Evolutionary conservation across 92 coral and sea anemone genomes (phyloP).

Genomic region (Ricordea florida): DNA sequence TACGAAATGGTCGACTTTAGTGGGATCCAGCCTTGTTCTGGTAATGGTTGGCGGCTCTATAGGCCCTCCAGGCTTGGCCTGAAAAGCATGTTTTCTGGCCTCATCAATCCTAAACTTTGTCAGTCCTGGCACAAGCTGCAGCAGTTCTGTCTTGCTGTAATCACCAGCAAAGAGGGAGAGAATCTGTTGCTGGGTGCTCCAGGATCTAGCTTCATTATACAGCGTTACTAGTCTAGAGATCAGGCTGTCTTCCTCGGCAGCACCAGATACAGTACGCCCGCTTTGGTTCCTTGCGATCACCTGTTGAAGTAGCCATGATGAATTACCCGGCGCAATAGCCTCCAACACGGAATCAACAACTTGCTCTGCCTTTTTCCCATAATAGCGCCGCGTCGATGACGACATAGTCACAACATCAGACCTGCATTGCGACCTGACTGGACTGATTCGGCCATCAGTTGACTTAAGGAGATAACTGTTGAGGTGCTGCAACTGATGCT

Average conservation of each 20-base stretch:
- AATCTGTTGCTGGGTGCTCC: conserved; percentile 34
- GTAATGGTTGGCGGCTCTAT: conserved; percentile 19
- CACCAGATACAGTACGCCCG: not conserved
- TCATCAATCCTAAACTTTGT: conserved; percentile 45
- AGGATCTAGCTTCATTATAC: conserved; percentile 26
- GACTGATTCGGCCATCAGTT: conserved; percentile 24
- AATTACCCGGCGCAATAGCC: conserved; percentile 53
- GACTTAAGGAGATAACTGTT: conserved; percentile 11
- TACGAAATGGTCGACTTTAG: conserved; percentile 32
- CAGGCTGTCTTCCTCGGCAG: conserved; percentile 16
- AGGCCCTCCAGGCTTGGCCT: conserved; percentile 29
- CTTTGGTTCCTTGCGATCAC: conserved; percentile 5
- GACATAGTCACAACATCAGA: conserved; percentile 31
- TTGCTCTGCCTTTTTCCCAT: conserved; percentile 36
- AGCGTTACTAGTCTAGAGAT: conserved; percentile 25
- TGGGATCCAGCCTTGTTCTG: conserved; percentile 34
- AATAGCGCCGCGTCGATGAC: conserved; percentile 18
- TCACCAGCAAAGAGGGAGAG: conserved; percentile 29
- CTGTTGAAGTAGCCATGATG: conserved; percentile 42
- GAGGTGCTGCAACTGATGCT: conserved; percentile 29
- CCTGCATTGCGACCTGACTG: conserved; percentile 23
- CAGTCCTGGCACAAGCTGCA: conserved; percentile 42
- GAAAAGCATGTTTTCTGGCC: no score
- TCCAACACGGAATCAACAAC: conserved; percentile 37
- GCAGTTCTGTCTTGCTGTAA: conserved; percentile 20